These are phyloP conservation scores for Procavia capensis DNA, from an alignment of 2,113 vertebrate genomes.

Conservation along the genomic window DNA sequence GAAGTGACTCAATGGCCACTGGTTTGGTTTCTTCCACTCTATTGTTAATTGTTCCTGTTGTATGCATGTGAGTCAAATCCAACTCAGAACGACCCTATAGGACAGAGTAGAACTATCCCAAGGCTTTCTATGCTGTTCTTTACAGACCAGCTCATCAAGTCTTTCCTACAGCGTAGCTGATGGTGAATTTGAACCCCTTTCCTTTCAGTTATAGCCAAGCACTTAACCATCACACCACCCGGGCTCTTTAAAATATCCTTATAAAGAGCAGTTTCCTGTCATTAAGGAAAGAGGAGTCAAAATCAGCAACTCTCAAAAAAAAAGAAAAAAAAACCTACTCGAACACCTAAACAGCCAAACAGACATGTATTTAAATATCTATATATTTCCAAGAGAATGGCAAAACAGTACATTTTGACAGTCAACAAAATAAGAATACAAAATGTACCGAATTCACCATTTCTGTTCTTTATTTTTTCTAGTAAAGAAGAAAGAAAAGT, in stretches of 20 bases:
- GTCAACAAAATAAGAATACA: slow-evolving; percentile 40
- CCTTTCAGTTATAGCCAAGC: background rate
- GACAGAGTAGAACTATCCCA: background rate
- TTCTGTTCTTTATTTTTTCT: background rate
- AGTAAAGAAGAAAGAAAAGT: background rate
- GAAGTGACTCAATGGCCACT: background rate
- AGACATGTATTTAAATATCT: background rate
- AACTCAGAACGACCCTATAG: background rate
- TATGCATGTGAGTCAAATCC: background rate
- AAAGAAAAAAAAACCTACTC: slow-evolving; percentile 23
- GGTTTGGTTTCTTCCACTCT: background rate
- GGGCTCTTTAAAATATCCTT: background rate
- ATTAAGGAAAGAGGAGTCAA: background rate
- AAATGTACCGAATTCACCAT: slow-evolving; percentile 3
- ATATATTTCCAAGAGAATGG: background rate
- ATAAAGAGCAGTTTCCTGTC: background rate
- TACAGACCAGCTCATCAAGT: background rate
- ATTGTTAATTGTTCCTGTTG: background rate
- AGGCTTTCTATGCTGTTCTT: background rate
- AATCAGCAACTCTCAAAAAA: slow-evolving; percentile 2
- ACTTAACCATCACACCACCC: background rate
- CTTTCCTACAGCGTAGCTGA: background rate
- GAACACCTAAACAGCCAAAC: background rate
- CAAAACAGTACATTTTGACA: slow-evolving; percentile 26
- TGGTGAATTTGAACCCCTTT: background rate